Evolutionary conservation across 2,797 vertebrate species (phyloP), one percentile per base, ranked within the genome.

Genomic region (Hemibagrus guttatus): DNA sequence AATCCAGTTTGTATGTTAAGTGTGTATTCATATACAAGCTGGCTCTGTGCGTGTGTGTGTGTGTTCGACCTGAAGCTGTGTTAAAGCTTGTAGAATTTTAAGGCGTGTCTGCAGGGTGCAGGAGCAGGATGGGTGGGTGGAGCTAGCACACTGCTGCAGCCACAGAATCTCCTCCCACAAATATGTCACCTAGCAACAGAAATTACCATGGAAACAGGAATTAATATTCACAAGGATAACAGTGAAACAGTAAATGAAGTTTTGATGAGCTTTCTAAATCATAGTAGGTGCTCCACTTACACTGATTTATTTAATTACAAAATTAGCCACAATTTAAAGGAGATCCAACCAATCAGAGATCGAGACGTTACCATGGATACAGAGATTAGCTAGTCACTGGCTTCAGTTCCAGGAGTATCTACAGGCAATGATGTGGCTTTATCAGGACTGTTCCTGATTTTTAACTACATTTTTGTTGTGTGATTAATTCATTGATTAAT

Each of bases 111-210:
- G 97, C 78, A 98, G 94, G 64, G 96, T 94, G 72, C 97, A 98
- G 78, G 97, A 98, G 78, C 96, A 97, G 76, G 97, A 97, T 0
- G 96, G 96, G 90, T 97, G 97, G 74, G 96, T 96, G 5, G 96
- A 94, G 0, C 94, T 95, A 81, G 97, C 94, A 23, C 96, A 97
- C 90, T 98, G 97, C 88, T 96, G 95, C 81, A 98, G 92, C 97
- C 97, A 97, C 61, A 95, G 91, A 86, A 97, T 95, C 90, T 98
- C 97, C 0, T 97, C 96, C 97, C 97, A 98, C 89, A 97, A 94
- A 87, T 96, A 97, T 0, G 97, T 97, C 21, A 97, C 96, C 97
- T 98, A 90, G 21, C 21, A 87, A 39, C 7, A 86, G 59, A 84
- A 31, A 75, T 58, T 6, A 26, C 3, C 59, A 74, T 8, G 56